phyloP scores from a whole-genome alignment of 2,113 vertebrate genomes.

The Erinaceus europaeus region DNA sequence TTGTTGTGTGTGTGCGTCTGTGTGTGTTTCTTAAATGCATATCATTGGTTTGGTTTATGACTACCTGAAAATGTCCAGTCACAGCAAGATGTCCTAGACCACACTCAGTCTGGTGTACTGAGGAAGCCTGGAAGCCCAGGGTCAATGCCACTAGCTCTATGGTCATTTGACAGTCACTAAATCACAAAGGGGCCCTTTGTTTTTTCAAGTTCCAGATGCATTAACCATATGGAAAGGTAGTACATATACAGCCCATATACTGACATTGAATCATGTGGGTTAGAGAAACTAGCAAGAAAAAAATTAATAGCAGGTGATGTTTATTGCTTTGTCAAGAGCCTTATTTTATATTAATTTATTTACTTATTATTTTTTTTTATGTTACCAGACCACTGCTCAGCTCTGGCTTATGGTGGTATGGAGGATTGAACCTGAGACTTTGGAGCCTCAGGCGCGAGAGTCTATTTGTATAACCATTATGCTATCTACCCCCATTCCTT shows the following conservation, averaged over 20 bases:
- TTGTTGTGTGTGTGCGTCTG: background rate
- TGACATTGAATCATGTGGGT: background rate
- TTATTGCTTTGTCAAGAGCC: background rate
- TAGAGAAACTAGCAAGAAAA: background rate
- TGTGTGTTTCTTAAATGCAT: background rate
- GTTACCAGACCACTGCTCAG: too few relatives aligned
- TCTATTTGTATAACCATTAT: background rate
- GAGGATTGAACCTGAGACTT: too few relatives aligned
- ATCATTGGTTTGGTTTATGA: background rate
- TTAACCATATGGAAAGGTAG: background rate
- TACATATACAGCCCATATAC: background rate
- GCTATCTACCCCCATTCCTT: too few relatives aligned
- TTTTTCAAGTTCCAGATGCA: too few relatives aligned
- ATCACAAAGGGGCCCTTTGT: background rate
- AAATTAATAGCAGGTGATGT: background rate
- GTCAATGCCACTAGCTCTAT: background rate
- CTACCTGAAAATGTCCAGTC: background rate
- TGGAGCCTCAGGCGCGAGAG: background rate
- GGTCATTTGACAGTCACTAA: background rate
- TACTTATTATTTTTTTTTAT: background rate
- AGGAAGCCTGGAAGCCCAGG: background rate
- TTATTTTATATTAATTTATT: background rate
- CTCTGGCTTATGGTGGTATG: too few relatives aligned
- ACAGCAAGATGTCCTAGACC: background rate
- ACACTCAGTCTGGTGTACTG: background rate